Base-by-base conservation (phyloP, 2,113 vertebrate species). In the Ictalurus furcatus region DNA sequence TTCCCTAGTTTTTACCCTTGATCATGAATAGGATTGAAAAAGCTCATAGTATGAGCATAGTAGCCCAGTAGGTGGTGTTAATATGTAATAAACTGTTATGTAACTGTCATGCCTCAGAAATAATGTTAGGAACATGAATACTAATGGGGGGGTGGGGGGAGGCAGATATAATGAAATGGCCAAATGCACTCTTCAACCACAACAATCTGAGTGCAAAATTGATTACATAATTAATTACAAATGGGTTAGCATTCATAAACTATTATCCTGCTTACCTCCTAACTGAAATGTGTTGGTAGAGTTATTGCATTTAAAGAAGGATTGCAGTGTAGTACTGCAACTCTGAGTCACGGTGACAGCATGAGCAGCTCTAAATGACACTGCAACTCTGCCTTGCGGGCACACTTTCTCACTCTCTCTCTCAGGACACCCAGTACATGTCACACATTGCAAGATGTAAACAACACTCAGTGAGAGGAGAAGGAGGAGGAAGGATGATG, bases 291-390 rank as follows among this genome's bases (percentile, higher is more conserved):
- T 80, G 81, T 58, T 40, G 52, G 65, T 84, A 85, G 87, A 52
- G 56, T 56, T 34, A 14, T 37, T 54, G 48, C 84, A 83, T 74
- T 81, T 30, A 34, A 34, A 79, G 48, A 79, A 78, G 65, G 44
- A 78, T 28, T 80, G 91, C 83, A 85, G 87, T 14, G 67, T 54
- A 91, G 86, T 87, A 83, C 59, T 82, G 93, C 90, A 92, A 88
- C 90, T 92, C 91, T 92, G 93, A 95, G 92, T 94, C 89, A 92
- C 91, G 92, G 90, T 63, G 84, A 92, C 92, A 90, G 90, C 92
- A 90, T 54, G 89, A 93, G 94, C 90, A 89, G 93, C 90, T 93
- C 93, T 93, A 93, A 91, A 92, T 93, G 94, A 94, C 95, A 94
- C 94, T 93, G 94, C 93, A 85, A 79, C 91, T 48, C 65, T 88